Evolutionary conservation across 2,113 vertebrate genomes (phyloP), one percentile per base, ranked within the genome.

Genomic region (Passer domesticus): DNA sequence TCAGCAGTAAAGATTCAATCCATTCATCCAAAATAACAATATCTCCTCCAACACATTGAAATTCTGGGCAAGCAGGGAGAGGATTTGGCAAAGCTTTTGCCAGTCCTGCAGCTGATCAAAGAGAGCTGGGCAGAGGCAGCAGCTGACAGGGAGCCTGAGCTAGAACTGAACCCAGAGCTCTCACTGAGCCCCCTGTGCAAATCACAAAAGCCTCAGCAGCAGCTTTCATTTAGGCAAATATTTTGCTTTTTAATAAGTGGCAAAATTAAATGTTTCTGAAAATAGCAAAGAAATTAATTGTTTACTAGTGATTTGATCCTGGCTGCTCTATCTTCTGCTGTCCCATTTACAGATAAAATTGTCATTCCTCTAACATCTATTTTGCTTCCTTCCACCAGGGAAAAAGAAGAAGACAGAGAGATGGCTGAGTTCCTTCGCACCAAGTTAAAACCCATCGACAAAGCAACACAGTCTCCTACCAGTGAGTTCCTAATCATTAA

Each of bases 331-430:
- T 49, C 35, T 86, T 53, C 91, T 73, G 52, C 28, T 52, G 27
- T 27, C 23, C 20, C 7, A 9, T n/a, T 52, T 83, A 21, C 13
- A 85, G 24, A 70, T 17, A 74, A 69, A 74, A 62, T 13, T 44
- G 17, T 41, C 31, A 50, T 60, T 89, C 58, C 69, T 77, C 10
- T 87, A 52, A 55, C 44, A 86, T 23, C n/a, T 18, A 2, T 87
- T 77, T 73, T 59, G 39, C 47, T 59, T 92, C 68, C 63, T 94
- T 31, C 83, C 47, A 84, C 85, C 96, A 99, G 99, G 97, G 99
- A 99, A 96, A 98, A 98, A 89, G 99, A 99, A 96, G 99, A 99
- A 97, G 99, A 99, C 96, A 99, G 99, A 72, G 99, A 99, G 97
- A 99, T 99, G 99, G 99, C 98, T 0, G 99, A 99, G 97, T 99